Evolutionary conservation across 2,888 invertebrate genomes (phyloP).

Genomic region (Xestia ashworthii): DNA sequence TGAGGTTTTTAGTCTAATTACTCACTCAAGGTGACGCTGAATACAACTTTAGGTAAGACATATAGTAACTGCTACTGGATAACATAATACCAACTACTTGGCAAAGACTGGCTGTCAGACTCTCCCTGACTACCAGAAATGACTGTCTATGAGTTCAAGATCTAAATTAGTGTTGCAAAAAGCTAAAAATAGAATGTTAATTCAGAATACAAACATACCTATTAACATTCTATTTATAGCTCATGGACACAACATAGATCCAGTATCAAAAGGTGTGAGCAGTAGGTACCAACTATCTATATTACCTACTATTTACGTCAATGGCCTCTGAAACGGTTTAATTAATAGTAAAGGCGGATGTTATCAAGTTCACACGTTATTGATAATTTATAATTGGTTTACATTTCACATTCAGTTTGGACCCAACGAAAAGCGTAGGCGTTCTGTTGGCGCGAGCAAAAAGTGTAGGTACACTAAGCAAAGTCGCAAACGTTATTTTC

Average conservation of each 20-base stretch:
- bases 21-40: background rate
- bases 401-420: slow-evolving; percentile 38
- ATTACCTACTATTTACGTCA: slow-evolving; percentile 75
- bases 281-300: slow-evolving; percentile 15
- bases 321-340: slow-evolving; percentile 70
- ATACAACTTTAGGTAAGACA: background rate
- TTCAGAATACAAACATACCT: too few relatives aligned
- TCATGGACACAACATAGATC: slow-evolving; percentile 47
- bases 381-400: slow-evolving; percentile 48
- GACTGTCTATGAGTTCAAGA: too few relatives aligned
- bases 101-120: background rate
- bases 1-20: background rate
- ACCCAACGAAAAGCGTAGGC: slow-evolving; percentile 38
- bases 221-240: slow-evolving; percentile 36
- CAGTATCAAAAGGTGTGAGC: slow-evolving; percentile 37
- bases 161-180: background rate
- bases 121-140: background rate
- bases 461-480: background rate
- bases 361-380: slow-evolving; percentile 56
- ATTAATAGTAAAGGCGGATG: slow-evolving; percentile 64
- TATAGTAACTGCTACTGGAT: background rate
- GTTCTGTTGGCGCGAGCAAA: slow-evolving; percentile 9
- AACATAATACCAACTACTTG: background rate
- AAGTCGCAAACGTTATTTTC: background rate
- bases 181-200: too few relatives aligned